Evolutionary conservation across 1,140 invertebrate species (phyloP).

Genomic region (Pseudomyrmex gracilis): DNA sequence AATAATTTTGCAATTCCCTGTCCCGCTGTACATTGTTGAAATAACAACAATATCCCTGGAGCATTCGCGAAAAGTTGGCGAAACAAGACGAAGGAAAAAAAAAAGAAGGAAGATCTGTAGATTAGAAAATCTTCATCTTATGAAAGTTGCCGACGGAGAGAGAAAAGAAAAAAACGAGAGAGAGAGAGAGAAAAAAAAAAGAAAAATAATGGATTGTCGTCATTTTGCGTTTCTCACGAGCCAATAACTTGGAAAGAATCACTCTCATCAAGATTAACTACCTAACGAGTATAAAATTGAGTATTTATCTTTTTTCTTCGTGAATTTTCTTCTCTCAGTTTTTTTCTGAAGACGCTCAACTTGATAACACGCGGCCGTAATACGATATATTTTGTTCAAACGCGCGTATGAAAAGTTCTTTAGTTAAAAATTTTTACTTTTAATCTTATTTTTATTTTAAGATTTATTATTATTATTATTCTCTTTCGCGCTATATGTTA

Average conservation of each 20-base stretch:
- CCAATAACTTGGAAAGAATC: neutral
- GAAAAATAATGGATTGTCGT: conserved; percentile 33
- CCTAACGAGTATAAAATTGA: conserved; percentile 8
- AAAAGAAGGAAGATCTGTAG: neutral
- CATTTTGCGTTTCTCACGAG: neutral
- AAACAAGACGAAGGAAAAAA: neutral
- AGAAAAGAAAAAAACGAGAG: neutral
- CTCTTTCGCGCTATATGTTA: too few species aligned
- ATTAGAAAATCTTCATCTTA: conserved; percentile 39
- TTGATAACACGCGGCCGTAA: neutral
- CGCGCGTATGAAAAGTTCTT: too few species aligned
- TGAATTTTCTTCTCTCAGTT: neutral
- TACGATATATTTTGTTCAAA: neutral
- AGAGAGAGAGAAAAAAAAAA: conserved; percentile 38
- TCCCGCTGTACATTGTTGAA: conserved; percentile 7
- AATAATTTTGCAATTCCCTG: too few species aligned
- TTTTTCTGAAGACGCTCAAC: neutral
- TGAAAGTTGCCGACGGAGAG: conserved; percentile 6
- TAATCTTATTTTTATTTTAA: too few species aligned
- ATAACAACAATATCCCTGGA: neutral
- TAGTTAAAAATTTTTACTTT: too few species aligned
- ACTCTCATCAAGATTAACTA: conserved; percentile 7
- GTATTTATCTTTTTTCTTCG: neutral
- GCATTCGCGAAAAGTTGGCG: neutral
- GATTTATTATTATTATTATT: too few species aligned